Evolutionary conservation across 2,888 invertebrate genomes (phyloP).

Genomic region (Diloba caeruleocephala): DNA sequence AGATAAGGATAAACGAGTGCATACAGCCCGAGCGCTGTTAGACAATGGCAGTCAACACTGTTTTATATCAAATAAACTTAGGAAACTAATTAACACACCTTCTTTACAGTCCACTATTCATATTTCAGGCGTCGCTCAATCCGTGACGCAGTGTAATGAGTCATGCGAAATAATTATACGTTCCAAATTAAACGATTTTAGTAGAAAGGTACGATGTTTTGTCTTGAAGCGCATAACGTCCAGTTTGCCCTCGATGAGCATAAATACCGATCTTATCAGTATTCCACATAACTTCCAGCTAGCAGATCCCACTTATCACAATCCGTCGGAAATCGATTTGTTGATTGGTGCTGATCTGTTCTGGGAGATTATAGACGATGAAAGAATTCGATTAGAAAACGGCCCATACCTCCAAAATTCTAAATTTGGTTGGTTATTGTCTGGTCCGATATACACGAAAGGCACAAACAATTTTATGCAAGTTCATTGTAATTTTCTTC

Average conservation of each 20-base stretch:
- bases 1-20: neutral
- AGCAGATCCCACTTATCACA: neutral
- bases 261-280: neutral
- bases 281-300: neutral
- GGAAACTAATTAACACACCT: neutral
- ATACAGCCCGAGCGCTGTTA: neutral
- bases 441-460: neutral
- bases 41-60: neutral
- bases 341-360: neutral
- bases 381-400: neutral
- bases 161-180: constrained; percentile 14
- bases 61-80: neutral
- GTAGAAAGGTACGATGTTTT: constrained; percentile 9
- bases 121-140: constrained; percentile 13
- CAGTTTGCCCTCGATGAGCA: neutral
- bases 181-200: constrained; percentile 4
- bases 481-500: constrained; percentile 1
- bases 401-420: neutral
- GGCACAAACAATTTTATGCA: neutral
- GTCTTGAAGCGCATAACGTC: neutral
- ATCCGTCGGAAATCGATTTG: neutral
- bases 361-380: neutral
- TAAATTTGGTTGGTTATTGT: neutral
- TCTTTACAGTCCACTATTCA: constrained; percentile 5
- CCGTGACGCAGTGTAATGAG: constrained; percentile 17